Percentiles rank a stretch among this genome's conserved stretches.
phyloP scores from a whole-genome alignment of 2,888 invertebrate species.

The Ferrisia virgata region DNA sequence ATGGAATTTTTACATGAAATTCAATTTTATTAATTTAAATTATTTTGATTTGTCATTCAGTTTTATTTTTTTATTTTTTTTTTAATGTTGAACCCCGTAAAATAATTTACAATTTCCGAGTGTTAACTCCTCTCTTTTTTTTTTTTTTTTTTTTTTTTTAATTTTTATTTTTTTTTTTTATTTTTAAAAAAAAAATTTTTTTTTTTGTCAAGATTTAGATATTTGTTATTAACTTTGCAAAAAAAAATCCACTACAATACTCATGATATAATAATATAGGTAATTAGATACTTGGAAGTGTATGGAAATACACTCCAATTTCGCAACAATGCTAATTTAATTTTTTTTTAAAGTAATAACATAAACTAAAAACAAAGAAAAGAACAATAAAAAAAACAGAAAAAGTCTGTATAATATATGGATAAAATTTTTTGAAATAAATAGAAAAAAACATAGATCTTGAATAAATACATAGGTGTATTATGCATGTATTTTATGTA shows the following conservation, averaged over 20 bases:
- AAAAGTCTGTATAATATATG: not conserved
- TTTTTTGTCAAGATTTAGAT: no score
- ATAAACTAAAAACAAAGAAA: not conserved
- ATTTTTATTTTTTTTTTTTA: no score
- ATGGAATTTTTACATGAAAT: no score
- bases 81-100: no score
- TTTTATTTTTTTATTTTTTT: no score
- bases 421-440: not conserved
- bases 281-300: not conserved
- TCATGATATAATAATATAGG: not conserved
- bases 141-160: no score
- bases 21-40: no score
- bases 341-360: not conserved
- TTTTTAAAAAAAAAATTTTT: no score
- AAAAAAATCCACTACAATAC: not conserved
- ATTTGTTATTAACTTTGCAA: not conserved
- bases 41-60: no score
- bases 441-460: not conserved
- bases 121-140: no score
- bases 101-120: no score
- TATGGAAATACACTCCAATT: not conserved
- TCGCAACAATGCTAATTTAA: not conserved
- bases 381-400: not conserved
- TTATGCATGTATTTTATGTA: not conserved
- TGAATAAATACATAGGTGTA: not conserved